Percentiles rank a stretch among this genome's conserved stretches.
Evolutionary conservation across 2,888 invertebrate genomes (phyloP).

Genomic region (Ophion obscuratus): DNA sequence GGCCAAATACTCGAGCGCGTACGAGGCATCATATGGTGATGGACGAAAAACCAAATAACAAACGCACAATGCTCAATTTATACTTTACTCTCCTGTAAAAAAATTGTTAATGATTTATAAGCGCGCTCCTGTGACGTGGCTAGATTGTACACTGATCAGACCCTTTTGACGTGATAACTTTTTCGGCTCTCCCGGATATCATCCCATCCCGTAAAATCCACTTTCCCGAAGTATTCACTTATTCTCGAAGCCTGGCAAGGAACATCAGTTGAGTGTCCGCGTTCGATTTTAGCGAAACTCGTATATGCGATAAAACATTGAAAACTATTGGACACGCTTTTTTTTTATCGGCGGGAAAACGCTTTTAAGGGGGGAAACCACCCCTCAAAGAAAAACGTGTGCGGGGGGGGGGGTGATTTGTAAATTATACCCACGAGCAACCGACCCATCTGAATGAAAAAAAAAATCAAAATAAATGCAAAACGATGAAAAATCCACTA

Average conservation of each 20-base stretch:
- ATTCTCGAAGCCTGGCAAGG: constrained; percentile 71
- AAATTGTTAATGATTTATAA: not conserved
- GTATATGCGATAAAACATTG: no score
- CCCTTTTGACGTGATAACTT: not conserved
- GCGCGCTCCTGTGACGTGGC: not conserved
- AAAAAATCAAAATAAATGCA: no score
- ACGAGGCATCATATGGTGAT: not conserved
- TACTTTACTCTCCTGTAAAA: constrained; percentile 31
- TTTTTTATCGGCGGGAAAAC: no score
- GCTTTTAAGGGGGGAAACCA: no score
- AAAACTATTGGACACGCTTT: no score
- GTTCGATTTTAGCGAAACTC: no score
- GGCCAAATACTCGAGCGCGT: not conserved
- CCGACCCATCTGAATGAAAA: no score
- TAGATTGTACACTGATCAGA: not conserved
- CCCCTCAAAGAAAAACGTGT: no score
- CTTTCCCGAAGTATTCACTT: constrained; percentile 67
- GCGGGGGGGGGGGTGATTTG: no score
- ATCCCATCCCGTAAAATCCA: constrained; percentile 23
- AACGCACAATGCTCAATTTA: constrained; percentile 64
- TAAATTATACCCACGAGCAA: no score
- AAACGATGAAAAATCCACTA: no score
- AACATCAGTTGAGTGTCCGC: no score
- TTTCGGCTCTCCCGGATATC: not conserved
- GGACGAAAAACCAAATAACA: constrained; percentile 40